Percentiles rank a stretch among this genome's conserved stretches.
phyloP scores from a whole-genome alignment of 2,888 invertebrate species.

The Empis stercorea region DNA sequence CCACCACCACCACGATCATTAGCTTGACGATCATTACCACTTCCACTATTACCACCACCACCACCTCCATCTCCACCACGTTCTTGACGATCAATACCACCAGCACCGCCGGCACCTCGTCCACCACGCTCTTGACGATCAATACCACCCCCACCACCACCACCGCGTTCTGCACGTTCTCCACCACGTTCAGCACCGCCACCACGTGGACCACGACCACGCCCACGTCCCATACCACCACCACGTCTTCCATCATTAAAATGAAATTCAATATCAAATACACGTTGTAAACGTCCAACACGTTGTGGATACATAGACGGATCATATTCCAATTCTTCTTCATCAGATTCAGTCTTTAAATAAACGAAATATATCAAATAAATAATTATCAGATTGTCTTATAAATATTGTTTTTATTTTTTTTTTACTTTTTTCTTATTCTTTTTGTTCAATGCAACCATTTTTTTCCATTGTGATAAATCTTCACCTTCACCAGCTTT shows the following conservation, averaged over 20 bases:
- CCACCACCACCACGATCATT: slow-evolving; percentile 12
- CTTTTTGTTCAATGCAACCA: slow-evolving; percentile 65
- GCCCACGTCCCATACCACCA: slow-evolving; percentile 51
- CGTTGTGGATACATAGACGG: slow-evolving; percentile 71
- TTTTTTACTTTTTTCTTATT: slow-evolving; percentile 44
- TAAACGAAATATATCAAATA: too few species aligned
- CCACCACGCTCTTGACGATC: slow-evolving; percentile 8
- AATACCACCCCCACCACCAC: slow-evolving; percentile 13
- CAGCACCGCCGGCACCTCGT: slow-evolving; percentile 3
- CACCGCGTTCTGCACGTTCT: slow-evolving; percentile 21
- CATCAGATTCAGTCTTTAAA: slow-evolving; percentile 40
- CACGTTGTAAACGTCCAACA: slow-evolving; percentile 73
- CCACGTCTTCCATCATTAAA: slow-evolving; percentile 70
- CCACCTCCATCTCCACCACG: slow-evolving; percentile 13
- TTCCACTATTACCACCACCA: slow-evolving; percentile 14
- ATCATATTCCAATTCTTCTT: slow-evolving; percentile 58
- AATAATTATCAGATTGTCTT: too few species aligned
- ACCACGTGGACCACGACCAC: slow-evolving; percentile 35
- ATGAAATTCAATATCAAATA: slow-evolving; percentile 77
- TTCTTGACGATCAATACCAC: slow-evolving; percentile 13
- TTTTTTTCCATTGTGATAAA: slow-evolving; percentile 82
- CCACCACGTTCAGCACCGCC: slow-evolving; percentile 19
- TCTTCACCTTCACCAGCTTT: slow-evolving; percentile 93
- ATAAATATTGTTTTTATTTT: not conserved
- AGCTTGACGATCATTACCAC: slow-evolving; percentile 13